Evolutionary conservation across 2,113 vertebrate genomes (phyloP).

Genomic region (Onychostruthus taczanowskii): DNA sequence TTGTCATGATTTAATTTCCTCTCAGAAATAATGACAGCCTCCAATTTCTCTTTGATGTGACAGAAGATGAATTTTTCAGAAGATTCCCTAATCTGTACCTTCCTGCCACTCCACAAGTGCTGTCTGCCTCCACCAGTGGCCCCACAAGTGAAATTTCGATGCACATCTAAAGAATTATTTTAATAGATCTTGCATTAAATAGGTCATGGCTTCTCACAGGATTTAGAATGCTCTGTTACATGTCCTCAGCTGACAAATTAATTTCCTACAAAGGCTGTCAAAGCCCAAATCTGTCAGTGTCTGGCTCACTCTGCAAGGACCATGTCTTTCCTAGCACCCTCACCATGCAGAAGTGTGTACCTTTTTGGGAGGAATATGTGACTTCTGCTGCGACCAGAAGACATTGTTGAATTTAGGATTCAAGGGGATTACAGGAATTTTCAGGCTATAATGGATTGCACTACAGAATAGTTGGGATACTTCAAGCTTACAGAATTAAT

Average conservation of each 20-base stretch:
- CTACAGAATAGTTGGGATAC: not conserved
- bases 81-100: not conserved
- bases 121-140: not conserved
- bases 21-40: not conserved
- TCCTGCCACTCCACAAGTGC: not conserved
- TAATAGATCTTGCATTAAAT: constrained; percentile 6
- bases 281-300: not conserved
- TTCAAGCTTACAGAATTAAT: not conserved
- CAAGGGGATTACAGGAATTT: not conserved
- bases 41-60: not conserved
- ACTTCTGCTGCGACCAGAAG: not conserved
- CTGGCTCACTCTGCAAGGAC: not conserved
- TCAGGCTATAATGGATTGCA: not conserved
- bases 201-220: not conserved
- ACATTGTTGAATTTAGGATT: not conserved
- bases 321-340: not conserved
- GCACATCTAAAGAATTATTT: not conserved
- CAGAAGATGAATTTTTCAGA: not conserved
- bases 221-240: not conserved
- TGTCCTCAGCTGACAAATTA: constrained; percentile 1
- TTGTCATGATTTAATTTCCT: not conserved
- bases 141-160: not conserved
- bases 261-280: constrained; percentile 1
- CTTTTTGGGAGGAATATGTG: not conserved
- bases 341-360: not conserved